Base-by-base conservation (phyloP, 35 echinoderm and acorn worm genomes). In the Apostichopus japonicus region DNA sequence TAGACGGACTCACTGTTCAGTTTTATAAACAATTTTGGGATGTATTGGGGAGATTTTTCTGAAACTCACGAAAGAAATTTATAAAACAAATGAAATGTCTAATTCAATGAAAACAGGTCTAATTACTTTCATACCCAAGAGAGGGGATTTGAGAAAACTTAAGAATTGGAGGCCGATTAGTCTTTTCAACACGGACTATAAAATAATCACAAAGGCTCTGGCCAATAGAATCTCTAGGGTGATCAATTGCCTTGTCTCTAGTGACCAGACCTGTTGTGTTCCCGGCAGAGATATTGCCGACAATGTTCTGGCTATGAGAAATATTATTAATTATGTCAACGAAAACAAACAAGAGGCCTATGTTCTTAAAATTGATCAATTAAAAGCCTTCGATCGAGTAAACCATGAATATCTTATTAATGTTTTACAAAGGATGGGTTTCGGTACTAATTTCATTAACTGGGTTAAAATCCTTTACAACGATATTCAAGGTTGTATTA, bases 261-360 rank as follows among this genome's bases (percentile, higher is more conserved):
- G 80, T 8, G 95, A 96, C 19, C 87, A 96, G 87, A 96, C 77
- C 44, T 93, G 92, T 51, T 96, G 87, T 61, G 57, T 96, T 55
- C 86, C 92, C 8, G 92, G 95, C 5, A 81, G 92, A 63, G 79
- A 84, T 56, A 96, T 93, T 19, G 55, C 79, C 13, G 70, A 96
- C 27, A 96, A 96, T 88, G 82, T 93, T 23, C 55, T 90, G 21
- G 27, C 54, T 23, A 82, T 96, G 11, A 75, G 53, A 23, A 90
- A 96, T 80, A 17, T 91, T 72, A 79, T 93, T 15, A 65, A 95
- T 73, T 93, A 90, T 58, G 61, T 84, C 53, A 44, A 1, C 0
- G 5, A 44, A 6, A 93, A 92, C 65, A 91, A 61, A n/a, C 13
- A 63, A 54, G 23, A 16, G 0, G 87, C 79, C 55, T 65, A 6